Percentiles rank a stretch among this genome's conserved stretches.
Evolutionary conservation across 2,113 vertebrate genomes (phyloP).

Genomic region (Erythrocebus patas): DNA sequence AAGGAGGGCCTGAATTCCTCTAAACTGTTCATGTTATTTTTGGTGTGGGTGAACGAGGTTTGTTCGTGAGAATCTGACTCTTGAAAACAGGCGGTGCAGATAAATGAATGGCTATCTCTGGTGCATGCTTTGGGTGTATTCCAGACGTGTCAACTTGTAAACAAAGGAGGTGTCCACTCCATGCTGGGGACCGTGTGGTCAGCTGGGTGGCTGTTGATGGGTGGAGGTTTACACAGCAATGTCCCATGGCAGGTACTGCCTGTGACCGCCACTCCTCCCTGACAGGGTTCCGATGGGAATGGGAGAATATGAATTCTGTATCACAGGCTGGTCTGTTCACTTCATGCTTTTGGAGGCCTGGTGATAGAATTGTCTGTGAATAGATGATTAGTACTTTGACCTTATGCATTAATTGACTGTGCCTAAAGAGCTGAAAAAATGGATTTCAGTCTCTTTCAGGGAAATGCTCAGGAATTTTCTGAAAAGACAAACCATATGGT

Average conservation of each 20-base stretch:
- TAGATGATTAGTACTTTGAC: too few species aligned
- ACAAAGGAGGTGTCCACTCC: not conserved
- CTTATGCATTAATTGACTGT: not conserved
- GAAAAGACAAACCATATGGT: not conserved
- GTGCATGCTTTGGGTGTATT: not conserved
- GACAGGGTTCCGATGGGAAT: not conserved
- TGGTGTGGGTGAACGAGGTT: not conserved
- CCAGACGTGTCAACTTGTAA: not conserved
- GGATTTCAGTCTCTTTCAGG: not conserved
- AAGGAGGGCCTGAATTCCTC: not conserved
- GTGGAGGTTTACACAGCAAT: not conserved
- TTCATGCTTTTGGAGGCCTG: rapidly evolving
- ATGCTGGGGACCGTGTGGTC: not conserved
- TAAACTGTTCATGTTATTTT: not conserved
- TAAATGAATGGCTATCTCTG: not conserved
- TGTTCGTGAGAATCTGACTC: not conserved
- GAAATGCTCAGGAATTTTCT: not conserved
- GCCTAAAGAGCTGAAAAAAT: not conserved
- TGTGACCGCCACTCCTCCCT: not conserved
- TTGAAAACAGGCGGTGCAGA: not conserved
- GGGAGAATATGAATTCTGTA: not conserved
- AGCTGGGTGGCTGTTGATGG: not conserved
- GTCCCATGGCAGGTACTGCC: not conserved
- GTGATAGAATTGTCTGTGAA: rapidly evolving
- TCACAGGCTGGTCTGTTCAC: too few species aligned